Evolutionary conservation across 2,113 vertebrate genomes (phyloP).

Genomic region (Mormoops blainvillei): DNA sequence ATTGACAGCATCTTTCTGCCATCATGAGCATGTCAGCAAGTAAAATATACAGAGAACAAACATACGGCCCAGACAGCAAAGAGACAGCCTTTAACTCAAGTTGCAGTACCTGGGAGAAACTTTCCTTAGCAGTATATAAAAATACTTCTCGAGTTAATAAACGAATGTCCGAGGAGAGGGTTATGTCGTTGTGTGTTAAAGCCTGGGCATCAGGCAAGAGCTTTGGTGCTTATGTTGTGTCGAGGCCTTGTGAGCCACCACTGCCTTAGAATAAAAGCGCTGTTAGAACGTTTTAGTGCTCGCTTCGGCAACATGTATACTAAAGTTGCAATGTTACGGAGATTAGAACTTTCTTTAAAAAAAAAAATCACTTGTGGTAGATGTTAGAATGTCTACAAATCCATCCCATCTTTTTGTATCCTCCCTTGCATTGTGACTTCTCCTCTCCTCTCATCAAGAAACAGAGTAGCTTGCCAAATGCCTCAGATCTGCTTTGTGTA

Average conservation of each 20-base stretch:
- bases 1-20: neutral
- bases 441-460: neutral
- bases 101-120: neutral
- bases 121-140: neutral
- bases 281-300: neutral
- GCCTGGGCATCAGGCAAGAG: accelerated
- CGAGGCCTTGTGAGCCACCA: neutral
- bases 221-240: neutral
- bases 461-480: neutral
- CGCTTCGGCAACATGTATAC: too few relatives aligned
- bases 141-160: neutral
- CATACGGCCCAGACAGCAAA: neutral
- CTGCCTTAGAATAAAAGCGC: neutral
- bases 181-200: neutral
- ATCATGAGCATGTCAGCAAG: neutral
- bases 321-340: too few relatives aligned
- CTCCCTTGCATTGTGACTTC: neutral
- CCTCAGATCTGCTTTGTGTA: neutral
- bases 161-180: neutral
- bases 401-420: neutral
- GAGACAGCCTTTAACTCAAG: neutral
- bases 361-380: neutral
- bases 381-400: neutral
- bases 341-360: neutral
- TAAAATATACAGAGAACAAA: neutral